Conservation (phyloP, 2,113 vertebrate genomes). For the Alectura lathami region DNA sequence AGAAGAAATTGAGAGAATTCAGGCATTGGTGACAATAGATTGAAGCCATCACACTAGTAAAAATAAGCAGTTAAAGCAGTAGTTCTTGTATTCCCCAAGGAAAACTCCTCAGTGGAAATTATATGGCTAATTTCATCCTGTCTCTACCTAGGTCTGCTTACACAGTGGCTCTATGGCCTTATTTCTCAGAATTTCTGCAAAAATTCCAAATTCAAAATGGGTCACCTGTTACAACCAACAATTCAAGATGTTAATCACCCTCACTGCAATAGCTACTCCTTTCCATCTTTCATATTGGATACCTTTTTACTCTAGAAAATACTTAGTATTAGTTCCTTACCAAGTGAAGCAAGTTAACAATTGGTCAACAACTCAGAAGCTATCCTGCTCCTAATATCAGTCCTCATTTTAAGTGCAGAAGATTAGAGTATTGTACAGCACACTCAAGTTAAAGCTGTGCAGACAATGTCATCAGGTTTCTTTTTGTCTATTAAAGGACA, state of each 20-base stretch:
- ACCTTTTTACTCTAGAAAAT: background rate
- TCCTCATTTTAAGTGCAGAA: background rate
- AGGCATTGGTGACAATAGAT: background rate
- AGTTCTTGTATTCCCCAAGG: background rate
- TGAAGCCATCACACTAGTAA: background rate
- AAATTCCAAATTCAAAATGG: no score
- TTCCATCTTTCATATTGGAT: background rate
- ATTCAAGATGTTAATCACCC: background rate
- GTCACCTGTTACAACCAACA: rapidly evolving
- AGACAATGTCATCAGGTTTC: background rate
- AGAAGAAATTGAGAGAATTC: background rate
- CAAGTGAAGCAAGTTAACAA: background rate
- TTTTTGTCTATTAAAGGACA: background rate
- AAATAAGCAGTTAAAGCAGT: background rate
- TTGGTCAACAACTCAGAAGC: background rate
- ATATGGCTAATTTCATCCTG: background rate
- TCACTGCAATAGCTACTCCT: background rate
- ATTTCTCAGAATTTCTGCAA: background rate
- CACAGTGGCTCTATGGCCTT: background rate
- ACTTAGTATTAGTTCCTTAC: background rate
- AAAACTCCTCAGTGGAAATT: background rate
- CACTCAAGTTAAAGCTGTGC: background rate
- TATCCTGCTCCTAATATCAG: background rate
- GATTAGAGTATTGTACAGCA: background rate
- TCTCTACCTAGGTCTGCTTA: background rate